These are phyloP conservation scores for Melieria picta DNA, from an alignment of 2,888 invertebrate genomes.

Conservation along the genomic window DNA sequence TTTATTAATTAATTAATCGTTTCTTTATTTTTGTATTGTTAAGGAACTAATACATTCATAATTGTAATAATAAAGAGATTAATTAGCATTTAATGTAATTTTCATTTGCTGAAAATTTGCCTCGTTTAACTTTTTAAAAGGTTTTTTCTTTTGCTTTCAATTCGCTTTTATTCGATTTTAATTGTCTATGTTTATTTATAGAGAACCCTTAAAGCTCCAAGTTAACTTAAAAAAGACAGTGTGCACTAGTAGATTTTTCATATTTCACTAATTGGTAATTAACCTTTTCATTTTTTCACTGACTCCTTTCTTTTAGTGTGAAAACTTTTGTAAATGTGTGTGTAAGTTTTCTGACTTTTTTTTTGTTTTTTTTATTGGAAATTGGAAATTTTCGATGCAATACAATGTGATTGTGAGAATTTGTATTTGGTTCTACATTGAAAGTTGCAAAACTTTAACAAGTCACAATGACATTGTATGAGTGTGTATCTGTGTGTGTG, in stretches of 20 bases:
- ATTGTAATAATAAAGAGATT: background rate
- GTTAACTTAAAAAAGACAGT: too few species aligned
- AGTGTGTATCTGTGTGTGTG: too few species aligned
- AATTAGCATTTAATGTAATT: background rate
- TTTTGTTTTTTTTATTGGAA: background rate
- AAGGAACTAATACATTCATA: slow-evolving; percentile 25
- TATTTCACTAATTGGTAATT: too few species aligned
- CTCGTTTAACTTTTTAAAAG: background rate
- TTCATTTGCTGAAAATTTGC: background rate
- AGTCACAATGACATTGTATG: too few species aligned
- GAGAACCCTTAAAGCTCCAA: too few species aligned
- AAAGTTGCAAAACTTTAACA: too few species aligned
- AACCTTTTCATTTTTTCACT: too few species aligned
- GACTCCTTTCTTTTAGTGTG: too few species aligned
- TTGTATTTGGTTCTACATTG: too few species aligned
- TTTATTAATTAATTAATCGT: background rate
- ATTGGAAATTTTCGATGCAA: background rate
- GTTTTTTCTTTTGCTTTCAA: background rate
- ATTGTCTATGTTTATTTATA: background rate
- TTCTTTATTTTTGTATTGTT: background rate
- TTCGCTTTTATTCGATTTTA: slow-evolving; percentile 6
- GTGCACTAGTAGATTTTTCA: too few species aligned
- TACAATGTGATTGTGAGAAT: background rate
- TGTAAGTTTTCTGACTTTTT: background rate
- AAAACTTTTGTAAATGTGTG: background rate